These are phyloP conservation scores for Phyllotreta cruciferae DNA, from an alignment of 2,888 invertebrate species.

Conservation along the genomic window DNA sequence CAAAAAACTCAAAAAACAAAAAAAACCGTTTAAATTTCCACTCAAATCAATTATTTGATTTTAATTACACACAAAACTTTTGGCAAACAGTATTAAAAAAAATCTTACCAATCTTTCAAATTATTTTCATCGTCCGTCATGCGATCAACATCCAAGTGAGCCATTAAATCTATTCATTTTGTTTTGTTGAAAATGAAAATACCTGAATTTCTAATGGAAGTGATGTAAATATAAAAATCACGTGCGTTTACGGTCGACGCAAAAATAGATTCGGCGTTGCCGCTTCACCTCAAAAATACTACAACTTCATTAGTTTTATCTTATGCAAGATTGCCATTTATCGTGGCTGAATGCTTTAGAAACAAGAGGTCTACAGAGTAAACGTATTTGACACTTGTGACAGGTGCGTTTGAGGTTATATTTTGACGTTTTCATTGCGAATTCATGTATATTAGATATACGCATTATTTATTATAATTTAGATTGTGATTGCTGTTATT, in stretches of 20 bases:
- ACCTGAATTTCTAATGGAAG: slow-evolving; percentile 39
- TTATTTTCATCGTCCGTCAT: slow-evolving; percentile 6
- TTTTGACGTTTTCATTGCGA: too few species aligned
- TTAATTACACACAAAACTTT: neutral
- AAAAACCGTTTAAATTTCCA: too few species aligned
- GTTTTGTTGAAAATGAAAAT: slow-evolving; percentile 26
- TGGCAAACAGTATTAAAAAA: slow-evolving; percentile 3
- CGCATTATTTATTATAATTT: too few species aligned
- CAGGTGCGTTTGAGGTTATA: too few species aligned
- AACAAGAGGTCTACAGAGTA: too few species aligned
- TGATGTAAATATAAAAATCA: slow-evolving; percentile 57
- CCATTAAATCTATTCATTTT: slow-evolving; percentile 36
- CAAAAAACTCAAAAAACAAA: too few species aligned
- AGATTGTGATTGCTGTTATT: too few species aligned
- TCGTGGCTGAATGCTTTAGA: too few species aligned
- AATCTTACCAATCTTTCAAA: slow-evolving; percentile 21
- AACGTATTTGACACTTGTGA: too few species aligned
- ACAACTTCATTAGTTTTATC: too few species aligned
- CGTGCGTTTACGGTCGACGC: slow-evolving; percentile 48
- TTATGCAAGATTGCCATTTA: too few species aligned
- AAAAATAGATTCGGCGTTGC: slow-evolving; percentile 28
- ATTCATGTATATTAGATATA: too few species aligned
- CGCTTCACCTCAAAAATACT: neutral
- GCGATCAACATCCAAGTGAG: slow-evolving; percentile 19
- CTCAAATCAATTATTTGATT: neutral